A percentile compares a stretch with the other conserved stretches of the same genome.
Conservation (phyloP, 1,140 invertebrate species). For the honey bee (Apis mellifera) region Amel_HAv3.1 CM009934.2:2557501-2558000, state of each 20-base stretch:
- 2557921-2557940: too few species aligned
- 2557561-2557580: constrained; percentile 28
- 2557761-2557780: not conserved
- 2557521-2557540: constrained; percentile 24
- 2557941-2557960: too few species aligned
- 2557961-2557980: too few species aligned
- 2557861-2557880: too few species aligned
- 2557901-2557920: too few species aligned
- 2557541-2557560: constrained; percentile 43
- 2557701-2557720: not conserved
- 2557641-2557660: constrained; percentile 79
- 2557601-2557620: constrained; percentile 76
- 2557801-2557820: too few species aligned
- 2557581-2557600: constrained; percentile 80
- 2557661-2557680: constrained; percentile 69
- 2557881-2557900: too few species aligned
- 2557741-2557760: not conserved
- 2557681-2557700: constrained; percentile 15
- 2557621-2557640: constrained; percentile 79
- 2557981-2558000: too few species aligned
- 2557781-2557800: too few species aligned
- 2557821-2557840: too few species aligned
- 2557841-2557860: too few species aligned
- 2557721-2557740: too few species aligned
- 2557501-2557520: constrained; percentile 47